phyloP scores from a whole-genome alignment of 53 echinoderm and acorn worm genomes.

The Luidia sarsii region DNA sequence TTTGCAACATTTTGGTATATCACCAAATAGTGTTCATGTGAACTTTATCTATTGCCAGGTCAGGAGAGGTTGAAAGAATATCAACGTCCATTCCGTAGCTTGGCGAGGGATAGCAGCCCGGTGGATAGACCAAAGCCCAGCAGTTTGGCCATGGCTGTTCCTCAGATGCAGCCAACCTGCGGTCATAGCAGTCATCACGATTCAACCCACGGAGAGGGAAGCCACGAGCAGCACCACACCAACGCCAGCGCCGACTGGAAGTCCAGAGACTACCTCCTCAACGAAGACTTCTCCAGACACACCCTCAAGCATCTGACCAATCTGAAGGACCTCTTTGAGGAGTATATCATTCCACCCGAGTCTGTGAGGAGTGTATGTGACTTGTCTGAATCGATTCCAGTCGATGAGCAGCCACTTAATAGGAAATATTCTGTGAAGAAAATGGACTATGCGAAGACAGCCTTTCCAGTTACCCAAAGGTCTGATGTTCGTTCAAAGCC shows the following conservation, averaged over 20 bases:
- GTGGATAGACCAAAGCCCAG: neutral
- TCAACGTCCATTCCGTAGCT: slow-evolving; percentile 39
- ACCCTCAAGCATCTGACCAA: slow-evolving; percentile 42
- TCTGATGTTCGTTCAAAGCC: too few relatives aligned
- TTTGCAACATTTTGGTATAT: too few relatives aligned
- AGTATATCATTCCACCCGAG: slow-evolving; percentile 16
- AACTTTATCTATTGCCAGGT: too few relatives aligned
- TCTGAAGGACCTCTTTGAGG: slow-evolving; percentile 21
- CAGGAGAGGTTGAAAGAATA: slow-evolving; percentile 39
- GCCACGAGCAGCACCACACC: neutral
- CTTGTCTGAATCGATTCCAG: neutral
- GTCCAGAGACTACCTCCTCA: slow-evolving; percentile 3
- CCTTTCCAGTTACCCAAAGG: too few relatives aligned
- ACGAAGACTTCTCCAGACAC: slow-evolving; percentile 32
- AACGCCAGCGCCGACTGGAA: neutral
- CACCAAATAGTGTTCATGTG: too few relatives aligned
- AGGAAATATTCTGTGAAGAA: too few relatives aligned
- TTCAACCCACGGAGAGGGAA: too few relatives aligned
- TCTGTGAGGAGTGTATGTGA: slow-evolving; percentile 11
- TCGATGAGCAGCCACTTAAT: too few relatives aligned
- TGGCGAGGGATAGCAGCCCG: neutral
- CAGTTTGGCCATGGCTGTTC: neutral
- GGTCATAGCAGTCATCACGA: too few relatives aligned
- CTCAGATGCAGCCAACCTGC: neutral
- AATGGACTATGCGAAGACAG: too few relatives aligned